Evolutionary conservation across 2,888 invertebrate species (phyloP), one percentile per base, ranked within the genome.

Genomic region (Tenthredo mesomela): DNA sequence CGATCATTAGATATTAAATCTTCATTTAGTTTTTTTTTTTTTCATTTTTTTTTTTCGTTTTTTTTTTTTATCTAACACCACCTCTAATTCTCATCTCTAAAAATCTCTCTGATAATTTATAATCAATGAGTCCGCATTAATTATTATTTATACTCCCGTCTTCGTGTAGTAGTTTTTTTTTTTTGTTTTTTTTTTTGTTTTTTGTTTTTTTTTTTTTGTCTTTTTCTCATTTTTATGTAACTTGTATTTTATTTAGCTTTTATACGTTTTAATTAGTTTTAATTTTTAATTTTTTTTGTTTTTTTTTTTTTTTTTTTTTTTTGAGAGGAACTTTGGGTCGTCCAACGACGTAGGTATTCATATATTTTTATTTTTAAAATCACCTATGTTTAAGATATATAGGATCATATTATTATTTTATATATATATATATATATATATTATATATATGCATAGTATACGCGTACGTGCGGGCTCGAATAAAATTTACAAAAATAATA

Each of bases 401-500:
- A 82, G 82, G 25, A 7, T n/a, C n/a, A 54, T 54, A n/a, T n/a
- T n/a, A 47, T 15, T 54, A n/a, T n/a, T n/a, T 18, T 15, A 47
- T 47, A 47, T 50, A 50, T 50, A 50, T 82, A 61, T 75, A 82
- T 75, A 82, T 77, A 82, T 75, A 82, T 77, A 77, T 37, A 75
- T 82, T 75, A 82, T 82, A 75, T 82, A 21, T 82, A 29, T 82
- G 21, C 6, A 83, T 83, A 83, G 29, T 83, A n/a, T 82, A 78
- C 33, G 15, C 15, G 15, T 37, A 83, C 47, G 18, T 9, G 84
- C 84, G 87, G 88, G n/a, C 87, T 85, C 85, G 70, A 82, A 67
- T 67, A 82, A 82, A 85, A 87, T 87, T 67, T 90, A 92, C 88
- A 91, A 92, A 91, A 92, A 91, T 91, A 91, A 91, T 88, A 89